These are phyloP conservation scores for Oscheius sp. DNA, from an alignment of 2,888 invertebrate species.

Conservation along the genomic window DNA sequence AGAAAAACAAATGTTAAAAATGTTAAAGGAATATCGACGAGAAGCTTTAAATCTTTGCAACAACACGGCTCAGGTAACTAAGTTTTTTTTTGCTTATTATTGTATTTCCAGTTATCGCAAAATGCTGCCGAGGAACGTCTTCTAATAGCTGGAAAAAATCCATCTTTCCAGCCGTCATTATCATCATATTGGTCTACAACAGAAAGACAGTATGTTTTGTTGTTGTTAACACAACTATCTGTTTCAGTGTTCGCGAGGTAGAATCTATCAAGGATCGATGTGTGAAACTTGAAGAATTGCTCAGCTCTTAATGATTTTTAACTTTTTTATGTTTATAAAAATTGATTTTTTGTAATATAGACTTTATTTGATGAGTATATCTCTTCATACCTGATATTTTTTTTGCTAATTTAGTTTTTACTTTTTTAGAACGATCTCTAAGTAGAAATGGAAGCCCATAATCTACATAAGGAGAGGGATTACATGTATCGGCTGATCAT, in stretches of 20 bases:
- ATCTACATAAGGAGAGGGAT: too few species aligned
- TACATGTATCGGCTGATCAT: constrained; percentile 88
- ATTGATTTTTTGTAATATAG: too few species aligned
- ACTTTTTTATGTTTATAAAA: neutral
- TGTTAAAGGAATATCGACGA: neutral
- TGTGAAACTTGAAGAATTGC: neutral
- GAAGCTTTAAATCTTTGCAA: neutral
- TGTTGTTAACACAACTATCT: neutral
- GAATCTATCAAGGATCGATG: neutral
- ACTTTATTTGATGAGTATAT: too few species aligned
- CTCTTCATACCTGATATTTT: too few species aligned
- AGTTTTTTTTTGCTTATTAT: neutral
- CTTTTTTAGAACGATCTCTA: too few species aligned
- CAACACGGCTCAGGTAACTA: neutral
- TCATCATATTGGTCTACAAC: neutral
- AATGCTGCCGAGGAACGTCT: too few species aligned
- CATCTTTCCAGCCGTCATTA: neutral
- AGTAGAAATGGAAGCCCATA: too few species aligned
- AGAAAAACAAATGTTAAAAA: constrained; percentile 10
- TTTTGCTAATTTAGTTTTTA: too few species aligned
- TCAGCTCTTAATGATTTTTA: neutral
- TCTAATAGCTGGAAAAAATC: too few species aligned
- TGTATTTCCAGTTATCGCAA: too few species aligned
- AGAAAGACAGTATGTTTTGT: neutral
- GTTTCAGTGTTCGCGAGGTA: neutral